Conservation (phyloP, 37 sponge, comb jelly and placozoan species). For the Chondrilla cf. caribensis region DNA sequence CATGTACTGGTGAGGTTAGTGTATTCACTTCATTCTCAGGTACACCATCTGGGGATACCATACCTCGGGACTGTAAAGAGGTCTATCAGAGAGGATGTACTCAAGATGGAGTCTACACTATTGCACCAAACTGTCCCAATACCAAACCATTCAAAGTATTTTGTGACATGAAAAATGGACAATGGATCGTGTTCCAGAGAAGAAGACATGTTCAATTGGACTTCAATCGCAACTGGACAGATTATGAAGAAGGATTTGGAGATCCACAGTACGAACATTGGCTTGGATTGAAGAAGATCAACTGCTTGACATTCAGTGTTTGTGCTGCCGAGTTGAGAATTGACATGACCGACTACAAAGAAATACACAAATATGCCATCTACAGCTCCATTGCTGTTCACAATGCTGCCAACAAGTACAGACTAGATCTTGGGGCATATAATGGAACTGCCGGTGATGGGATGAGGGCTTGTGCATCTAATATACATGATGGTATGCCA, state of each 20-base stretch:
- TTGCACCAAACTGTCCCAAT: neutral
- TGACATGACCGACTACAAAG: neutral
- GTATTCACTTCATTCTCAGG: neutral
- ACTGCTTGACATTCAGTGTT: neutral
- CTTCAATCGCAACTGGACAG: neutral
- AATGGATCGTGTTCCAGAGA: slow-evolving; percentile 1
- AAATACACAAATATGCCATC: neutral
- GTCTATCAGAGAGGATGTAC: slow-evolving; percentile 5
- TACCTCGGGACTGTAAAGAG: neutral
- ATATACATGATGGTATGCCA: neutral
- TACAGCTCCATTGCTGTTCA: neutral
- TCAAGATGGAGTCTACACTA: slow-evolving; percentile 3
- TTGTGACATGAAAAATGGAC: slow-evolving; percentile 6
- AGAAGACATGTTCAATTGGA: neutral
- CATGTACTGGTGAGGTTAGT: too few relatives aligned
- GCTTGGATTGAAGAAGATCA: slow-evolving; percentile 1
- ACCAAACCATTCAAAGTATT: neutral
- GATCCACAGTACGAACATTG: neutral
- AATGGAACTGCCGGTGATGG: neutral
- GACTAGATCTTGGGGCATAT: neutral
- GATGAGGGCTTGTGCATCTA: neutral
- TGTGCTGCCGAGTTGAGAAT: neutral
- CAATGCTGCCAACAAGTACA: neutral
- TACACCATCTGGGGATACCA: neutral
- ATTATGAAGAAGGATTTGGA: neutral